These are phyloP conservation scores for Pristionchus fissidentatus DNA, from an alignment of 2,888 invertebrate species.

Conservation along the genomic window DNA sequence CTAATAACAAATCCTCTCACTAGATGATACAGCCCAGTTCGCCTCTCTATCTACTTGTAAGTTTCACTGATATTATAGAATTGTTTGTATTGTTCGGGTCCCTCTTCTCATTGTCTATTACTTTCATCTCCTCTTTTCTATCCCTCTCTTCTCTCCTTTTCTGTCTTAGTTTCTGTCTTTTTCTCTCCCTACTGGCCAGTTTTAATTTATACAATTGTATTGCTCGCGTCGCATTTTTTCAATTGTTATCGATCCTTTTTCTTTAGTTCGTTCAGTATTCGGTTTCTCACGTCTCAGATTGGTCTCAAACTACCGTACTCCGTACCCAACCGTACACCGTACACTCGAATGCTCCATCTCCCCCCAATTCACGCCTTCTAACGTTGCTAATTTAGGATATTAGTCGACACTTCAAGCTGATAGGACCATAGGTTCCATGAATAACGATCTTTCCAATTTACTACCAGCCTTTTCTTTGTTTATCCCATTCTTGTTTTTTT, in stretches of 20 bases:
- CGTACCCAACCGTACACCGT: too few species aligned
- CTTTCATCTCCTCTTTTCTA: not conserved
- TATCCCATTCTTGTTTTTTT: not conserved
- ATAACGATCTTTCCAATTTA: constrained; percentile 3
- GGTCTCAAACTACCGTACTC: constrained; percentile 19
- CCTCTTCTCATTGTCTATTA: not conserved
- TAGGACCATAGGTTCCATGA: constrained; percentile 9
- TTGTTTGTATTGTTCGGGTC: constrained; percentile 14
- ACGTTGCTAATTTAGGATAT: constrained; percentile 33
- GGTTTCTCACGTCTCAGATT: constrained; percentile 4
- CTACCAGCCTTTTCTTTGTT: constrained; percentile 23
- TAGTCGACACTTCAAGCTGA: not conserved
- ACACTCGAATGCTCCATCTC: not conserved
- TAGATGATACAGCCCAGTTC: not conserved
- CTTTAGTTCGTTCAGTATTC: constrained; percentile 13
- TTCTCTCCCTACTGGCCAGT: not conserved
- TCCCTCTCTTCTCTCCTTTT: not conserved
- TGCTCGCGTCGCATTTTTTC: not conserved
- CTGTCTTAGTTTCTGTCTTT: not conserved
- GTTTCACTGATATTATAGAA: constrained; percentile 18
- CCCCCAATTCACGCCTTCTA: not conserved
- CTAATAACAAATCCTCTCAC: not conserved
- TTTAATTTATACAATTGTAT: not conserved
- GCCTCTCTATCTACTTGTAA: not conserved
- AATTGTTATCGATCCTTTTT: not conserved